Percentiles rank a stretch among this genome's conserved stretches.
These are phyloP conservation scores for Zoroaster sp. DNA, from an alignment of 53 echinoderm and acorn worm species.

Conservation along the genomic window DNA sequence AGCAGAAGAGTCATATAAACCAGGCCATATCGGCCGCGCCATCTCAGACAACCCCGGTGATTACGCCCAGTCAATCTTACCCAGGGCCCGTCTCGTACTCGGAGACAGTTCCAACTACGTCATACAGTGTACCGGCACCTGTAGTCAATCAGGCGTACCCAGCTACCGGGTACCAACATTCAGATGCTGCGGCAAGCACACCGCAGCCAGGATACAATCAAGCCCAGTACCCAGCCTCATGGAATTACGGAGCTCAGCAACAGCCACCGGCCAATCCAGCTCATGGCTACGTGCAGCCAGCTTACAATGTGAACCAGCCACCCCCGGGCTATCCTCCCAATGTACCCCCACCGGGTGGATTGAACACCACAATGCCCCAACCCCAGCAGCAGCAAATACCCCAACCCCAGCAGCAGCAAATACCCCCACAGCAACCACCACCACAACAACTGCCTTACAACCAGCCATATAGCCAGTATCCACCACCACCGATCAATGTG, in stretches of 20 bases:
- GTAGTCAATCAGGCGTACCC: constrained; percentile 40
- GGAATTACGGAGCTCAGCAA: constrained; percentile 24
- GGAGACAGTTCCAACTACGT: constrained; percentile 17
- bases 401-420: constrained; percentile 8
- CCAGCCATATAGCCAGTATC: constrained; percentile 54
- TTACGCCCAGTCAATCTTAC: constrained; percentile 3
- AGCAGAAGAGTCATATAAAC: constrained; percentile 9
- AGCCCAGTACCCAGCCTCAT: constrained; percentile 12
- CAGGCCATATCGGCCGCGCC: background rate
- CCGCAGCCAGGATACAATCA: constrained; percentile 35
- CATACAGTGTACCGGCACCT: constrained; percentile 24
- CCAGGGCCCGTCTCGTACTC: constrained; percentile 20
- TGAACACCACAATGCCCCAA: background rate
- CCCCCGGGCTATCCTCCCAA: constrained; percentile 21
- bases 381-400: constrained; percentile 7
- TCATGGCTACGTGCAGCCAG: constrained; percentile 9
- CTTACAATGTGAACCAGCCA: constrained; percentile 45
- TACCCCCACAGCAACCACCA: constrained; percentile 24
- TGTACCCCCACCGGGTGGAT: constrained; percentile 38
- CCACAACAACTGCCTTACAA: constrained; percentile 47
- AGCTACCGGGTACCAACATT: background rate
- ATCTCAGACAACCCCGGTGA: background rate
- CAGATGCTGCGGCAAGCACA: background rate
- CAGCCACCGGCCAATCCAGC: background rate
- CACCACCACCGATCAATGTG: constrained; percentile 41